Percentiles rank a stretch among this genome's conserved stretches.
phyloP scores from a whole-genome alignment of 2,888 invertebrate genomes.

The Hedychridium roseum region DNA sequence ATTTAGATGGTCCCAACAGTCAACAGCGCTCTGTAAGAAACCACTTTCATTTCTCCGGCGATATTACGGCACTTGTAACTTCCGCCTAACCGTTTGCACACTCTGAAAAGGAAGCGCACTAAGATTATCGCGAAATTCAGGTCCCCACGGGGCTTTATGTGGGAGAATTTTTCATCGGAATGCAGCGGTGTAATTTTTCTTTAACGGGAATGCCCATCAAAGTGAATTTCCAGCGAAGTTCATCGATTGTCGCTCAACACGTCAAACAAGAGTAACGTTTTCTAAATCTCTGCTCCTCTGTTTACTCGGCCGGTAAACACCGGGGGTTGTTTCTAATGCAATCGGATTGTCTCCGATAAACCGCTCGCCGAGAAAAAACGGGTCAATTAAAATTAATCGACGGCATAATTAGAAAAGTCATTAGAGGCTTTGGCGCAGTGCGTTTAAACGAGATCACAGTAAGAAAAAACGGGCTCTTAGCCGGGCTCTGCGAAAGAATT shows the following conservation, averaged over 20 bases:
- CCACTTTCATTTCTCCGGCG: constrained; percentile 33
- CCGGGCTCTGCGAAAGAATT: too few species aligned
- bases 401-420: constrained; percentile 33
- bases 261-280: too few species aligned
- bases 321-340: background rate
- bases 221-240: too few species aligned
- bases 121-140: too few species aligned
- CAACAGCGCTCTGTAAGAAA: constrained; percentile 32
- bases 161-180: too few species aligned
- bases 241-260: too few species aligned
- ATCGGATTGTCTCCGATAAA: constrained; percentile 26
- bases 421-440: constrained; percentile 24
- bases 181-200: too few species aligned
- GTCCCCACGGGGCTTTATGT: too few species aligned
- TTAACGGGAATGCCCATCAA: too few species aligned
- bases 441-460: constrained; percentile 28
- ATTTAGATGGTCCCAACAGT: constrained; percentile 40
- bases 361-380: constrained; percentile 29
- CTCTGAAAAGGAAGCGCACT: too few species aligned
- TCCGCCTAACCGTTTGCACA: background rate
- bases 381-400: constrained; percentile 37
- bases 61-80: background rate
- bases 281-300: too few species aligned
- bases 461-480: constrained; percentile 27
- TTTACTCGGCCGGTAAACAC: background rate